Conservation (phyloP, 2,113 vertebrate species). For the Hydrochoerus hydrochaeris region DNA sequence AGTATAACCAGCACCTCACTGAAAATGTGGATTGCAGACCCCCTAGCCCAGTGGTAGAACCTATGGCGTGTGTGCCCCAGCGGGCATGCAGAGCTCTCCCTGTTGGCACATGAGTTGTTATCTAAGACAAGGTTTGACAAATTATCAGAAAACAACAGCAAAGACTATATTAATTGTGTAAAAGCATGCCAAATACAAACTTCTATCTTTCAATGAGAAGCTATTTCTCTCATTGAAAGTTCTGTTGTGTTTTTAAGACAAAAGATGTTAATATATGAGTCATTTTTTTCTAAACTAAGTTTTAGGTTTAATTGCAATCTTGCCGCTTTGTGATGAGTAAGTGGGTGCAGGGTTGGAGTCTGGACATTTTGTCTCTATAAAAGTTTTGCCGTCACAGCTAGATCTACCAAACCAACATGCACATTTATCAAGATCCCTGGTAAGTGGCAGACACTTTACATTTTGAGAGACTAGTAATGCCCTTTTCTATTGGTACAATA, state of each 20-base stretch:
- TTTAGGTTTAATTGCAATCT: not conserved
- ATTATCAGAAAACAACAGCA: not conserved
- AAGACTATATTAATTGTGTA: not conserved
- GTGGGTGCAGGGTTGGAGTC: not conserved
- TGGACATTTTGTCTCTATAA: not conserved
- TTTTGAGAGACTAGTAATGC: conserved; percentile 11
- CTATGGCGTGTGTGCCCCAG: not conserved
- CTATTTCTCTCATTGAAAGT: not conserved
- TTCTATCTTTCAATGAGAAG: not conserved
- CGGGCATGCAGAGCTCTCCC: not conserved
- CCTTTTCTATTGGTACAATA: not conserved
- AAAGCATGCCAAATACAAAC: not conserved
- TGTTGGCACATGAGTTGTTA: not conserved
- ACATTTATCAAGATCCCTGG: not conserved
- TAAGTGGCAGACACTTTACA: not conserved
- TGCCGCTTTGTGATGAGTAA: not conserved
- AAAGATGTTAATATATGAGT: not conserved
- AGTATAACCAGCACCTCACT: not conserved
- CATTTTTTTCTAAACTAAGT: not conserved
- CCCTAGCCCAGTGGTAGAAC: not conserved
- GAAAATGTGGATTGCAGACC: not conserved
- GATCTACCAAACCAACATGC: not conserved
- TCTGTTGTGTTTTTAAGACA: not conserved
- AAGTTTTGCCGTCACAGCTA: not conserved
- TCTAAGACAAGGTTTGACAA: not conserved